A percentile compares a stretch with the other conserved stretches of the same genome.
Evolutionary conservation across 2,797 vertebrate species (phyloP).

Genomic region (Brachyalestes nurse): DNA sequence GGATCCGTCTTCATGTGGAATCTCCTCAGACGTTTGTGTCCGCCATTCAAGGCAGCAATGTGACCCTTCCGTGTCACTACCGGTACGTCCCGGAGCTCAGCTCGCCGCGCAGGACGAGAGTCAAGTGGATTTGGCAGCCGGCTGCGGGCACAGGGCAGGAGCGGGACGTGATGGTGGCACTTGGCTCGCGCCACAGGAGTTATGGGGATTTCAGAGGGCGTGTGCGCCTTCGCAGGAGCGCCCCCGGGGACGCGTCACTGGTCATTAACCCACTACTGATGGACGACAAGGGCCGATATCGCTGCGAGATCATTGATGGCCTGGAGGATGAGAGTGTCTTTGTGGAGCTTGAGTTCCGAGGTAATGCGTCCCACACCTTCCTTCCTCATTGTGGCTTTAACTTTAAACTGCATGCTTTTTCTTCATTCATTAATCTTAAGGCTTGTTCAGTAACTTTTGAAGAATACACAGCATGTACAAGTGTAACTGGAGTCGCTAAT

Average conservation of each 20-base stretch:
- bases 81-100: slow-evolving; percentile 77
- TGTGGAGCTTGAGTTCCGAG: slow-evolving; percentile 86
- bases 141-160: slow-evolving; percentile 73
- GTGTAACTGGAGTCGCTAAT: no score
- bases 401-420: neutral
- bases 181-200: slow-evolving; percentile 81
- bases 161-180: slow-evolving; percentile 86
- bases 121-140: slow-evolving; percentile 91
- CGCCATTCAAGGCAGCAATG: slow-evolving; percentile 80
- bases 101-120: slow-evolving; percentile 76
- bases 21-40: slow-evolving; percentile 78
- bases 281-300: slow-evolving; percentile 88
- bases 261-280: slow-evolving; percentile 81
- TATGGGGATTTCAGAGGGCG: slow-evolving; percentile 87
- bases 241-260: slow-evolving; percentile 78
- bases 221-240: slow-evolving; percentile 71
- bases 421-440: neutral
- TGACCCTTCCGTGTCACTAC: slow-evolving; percentile 87
- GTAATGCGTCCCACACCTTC: slow-evolving; percentile 63
- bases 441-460: no score
- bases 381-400: neutral
- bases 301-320: slow-evolving; percentile 92
- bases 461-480: no score
- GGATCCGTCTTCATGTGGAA: slow-evolving; percentile 84
- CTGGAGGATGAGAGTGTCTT: slow-evolving; percentile 89